These are phyloP conservation scores for Tamias sibiricus DNA, from an alignment of 2,113 vertebrate genomes.

Conservation along the genomic window DNA sequence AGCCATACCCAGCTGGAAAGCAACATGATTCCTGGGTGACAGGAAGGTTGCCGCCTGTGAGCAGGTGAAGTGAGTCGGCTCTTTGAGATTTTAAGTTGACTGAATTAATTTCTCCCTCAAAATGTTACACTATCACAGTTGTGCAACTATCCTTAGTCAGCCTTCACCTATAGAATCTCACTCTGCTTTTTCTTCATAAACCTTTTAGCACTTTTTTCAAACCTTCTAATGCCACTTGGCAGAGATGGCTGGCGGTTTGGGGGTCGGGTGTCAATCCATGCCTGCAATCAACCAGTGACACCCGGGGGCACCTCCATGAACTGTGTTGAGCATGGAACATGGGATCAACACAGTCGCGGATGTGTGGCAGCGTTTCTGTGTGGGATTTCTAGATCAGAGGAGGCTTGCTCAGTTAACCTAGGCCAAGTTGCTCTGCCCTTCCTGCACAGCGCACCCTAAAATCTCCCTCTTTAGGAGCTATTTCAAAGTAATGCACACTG, in stretches of 20 bases:
- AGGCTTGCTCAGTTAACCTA: fast-evolving
- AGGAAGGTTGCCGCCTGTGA: background rate
- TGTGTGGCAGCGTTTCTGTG: too few relatives aligned
- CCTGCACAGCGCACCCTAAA: background rate
- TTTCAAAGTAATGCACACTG: background rate
- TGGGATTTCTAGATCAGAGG: background rate
- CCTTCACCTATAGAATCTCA: background rate
- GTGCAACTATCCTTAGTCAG: background rate
- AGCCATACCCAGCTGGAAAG: background rate
- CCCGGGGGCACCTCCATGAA: background rate
- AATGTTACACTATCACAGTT: background rate
- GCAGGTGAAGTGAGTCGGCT: background rate
- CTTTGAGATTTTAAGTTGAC: background rate
- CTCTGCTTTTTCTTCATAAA: background rate
- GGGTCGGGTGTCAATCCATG: too few relatives aligned
- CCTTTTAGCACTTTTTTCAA: background rate
- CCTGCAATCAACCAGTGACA: background rate
- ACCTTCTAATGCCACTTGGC: background rate
- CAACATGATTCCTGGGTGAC: background rate
- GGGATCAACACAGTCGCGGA: background rate
- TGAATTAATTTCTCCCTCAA: background rate
- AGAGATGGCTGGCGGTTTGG: background rate
- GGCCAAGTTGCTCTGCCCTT: background rate
- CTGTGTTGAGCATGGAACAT: background rate
- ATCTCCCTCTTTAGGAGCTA: too few relatives aligned